Evolutionary conservation across 2,888 invertebrate species (phyloP).

Genomic region (Cyaniris semiargus): DNA sequence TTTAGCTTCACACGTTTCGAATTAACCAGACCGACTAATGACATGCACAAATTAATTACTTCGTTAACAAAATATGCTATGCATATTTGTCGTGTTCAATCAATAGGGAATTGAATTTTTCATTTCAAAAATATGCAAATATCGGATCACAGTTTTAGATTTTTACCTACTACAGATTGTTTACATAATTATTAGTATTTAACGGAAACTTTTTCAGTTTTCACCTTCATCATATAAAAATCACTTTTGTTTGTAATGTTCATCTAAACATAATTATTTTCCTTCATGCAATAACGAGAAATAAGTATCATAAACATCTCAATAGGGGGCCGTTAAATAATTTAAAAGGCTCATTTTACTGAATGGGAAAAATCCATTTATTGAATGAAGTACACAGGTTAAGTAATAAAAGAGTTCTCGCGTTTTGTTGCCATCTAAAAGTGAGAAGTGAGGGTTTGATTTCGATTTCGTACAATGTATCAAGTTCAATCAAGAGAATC

Average conservation of each 20-base stretch:
- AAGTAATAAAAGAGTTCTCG: background rate
- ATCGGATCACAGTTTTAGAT: background rate
- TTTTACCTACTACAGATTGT: background rate
- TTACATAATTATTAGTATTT: too few relatives aligned
- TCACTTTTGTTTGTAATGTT: background rate
- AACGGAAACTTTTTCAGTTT: too few relatives aligned
- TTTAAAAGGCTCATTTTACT: background rate
- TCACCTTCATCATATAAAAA: too few relatives aligned
- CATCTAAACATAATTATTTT: background rate
- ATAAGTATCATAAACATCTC: background rate
- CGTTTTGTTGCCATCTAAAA: background rate
- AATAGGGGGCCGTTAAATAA: background rate
- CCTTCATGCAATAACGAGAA: background rate
- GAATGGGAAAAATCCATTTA: background rate
- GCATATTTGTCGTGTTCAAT: background rate
- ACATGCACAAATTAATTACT: background rate
- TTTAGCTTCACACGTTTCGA: conserved; percentile 27
- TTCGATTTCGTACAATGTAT: too few relatives aligned
- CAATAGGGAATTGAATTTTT: background rate
- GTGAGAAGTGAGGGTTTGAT: too few relatives aligned
- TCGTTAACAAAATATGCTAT: background rate
- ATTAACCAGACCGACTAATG: conserved; percentile 3
- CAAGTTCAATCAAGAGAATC: too few relatives aligned
- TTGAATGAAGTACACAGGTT: background rate
- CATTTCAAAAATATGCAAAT: background rate